A percentile compares a stretch with the other conserved stretches of the same genome.
phyloP scores from a whole-genome alignment of 2,888 invertebrate species.

The Sphecodes monilicornis region DNA sequence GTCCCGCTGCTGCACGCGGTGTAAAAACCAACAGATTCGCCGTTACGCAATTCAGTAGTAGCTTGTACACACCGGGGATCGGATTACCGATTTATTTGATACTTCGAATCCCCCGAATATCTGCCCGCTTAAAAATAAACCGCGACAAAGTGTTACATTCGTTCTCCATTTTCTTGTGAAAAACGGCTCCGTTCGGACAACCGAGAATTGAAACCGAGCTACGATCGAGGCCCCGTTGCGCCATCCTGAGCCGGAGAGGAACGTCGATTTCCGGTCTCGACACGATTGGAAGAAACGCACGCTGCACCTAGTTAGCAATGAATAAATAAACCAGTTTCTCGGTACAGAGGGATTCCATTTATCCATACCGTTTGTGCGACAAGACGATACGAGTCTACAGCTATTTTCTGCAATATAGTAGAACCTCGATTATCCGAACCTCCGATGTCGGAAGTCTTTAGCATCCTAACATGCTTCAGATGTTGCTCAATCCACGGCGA shows the following conservation, averaged over 20 bases:
- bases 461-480: no score
- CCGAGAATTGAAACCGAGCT: background rate
- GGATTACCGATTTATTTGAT: conserved; percentile 60
- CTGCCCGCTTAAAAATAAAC: conserved; percentile 58
- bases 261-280: conserved; percentile 27
- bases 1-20: background rate
- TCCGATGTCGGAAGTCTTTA: no score
- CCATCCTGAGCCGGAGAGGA: background rate
- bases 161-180: background rate
- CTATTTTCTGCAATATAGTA: no score
- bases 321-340: background rate
- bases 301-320: background rate
- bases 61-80: conserved; percentile 46
- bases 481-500: no score
- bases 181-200: background rate
- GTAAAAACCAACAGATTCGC: conserved; percentile 20
- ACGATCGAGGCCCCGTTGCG: background rate
- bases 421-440: no score
- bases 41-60: conserved; percentile 42
- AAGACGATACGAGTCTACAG: no score
- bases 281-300: background rate
- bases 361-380: no score
- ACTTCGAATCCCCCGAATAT: conserved; percentile 34
- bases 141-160: background rate
- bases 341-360: background rate